Percentiles rank a stretch among this genome's conserved stretches.
Evolutionary conservation across 2,113 vertebrate species (phyloP).

Genomic region (Leptobrachium ailaonicum): DNA sequence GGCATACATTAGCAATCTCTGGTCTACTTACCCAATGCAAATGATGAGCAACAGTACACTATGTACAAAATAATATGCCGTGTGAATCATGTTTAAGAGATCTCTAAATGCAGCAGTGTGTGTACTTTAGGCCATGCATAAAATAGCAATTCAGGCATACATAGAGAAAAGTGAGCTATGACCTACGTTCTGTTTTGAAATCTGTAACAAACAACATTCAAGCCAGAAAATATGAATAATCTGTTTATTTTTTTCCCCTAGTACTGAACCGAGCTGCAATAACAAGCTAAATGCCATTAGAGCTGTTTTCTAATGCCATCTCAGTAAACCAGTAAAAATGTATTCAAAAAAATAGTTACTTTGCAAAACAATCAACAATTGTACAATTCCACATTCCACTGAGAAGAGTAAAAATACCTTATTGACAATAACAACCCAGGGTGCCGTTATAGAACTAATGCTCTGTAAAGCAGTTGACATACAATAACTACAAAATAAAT

Average conservation of each 20-base stretch:
- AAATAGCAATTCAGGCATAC: too few species aligned
- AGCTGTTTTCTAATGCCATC: background rate
- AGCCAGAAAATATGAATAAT: background rate
- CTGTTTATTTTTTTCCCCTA: background rate
- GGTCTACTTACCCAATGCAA: too few species aligned
- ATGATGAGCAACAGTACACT: too few species aligned
- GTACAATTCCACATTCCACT: conserved; percentile 12
- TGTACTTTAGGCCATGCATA: too few species aligned
- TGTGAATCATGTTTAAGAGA: background rate
- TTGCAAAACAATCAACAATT: conserved; percentile 28
- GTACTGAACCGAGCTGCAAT: background rate
- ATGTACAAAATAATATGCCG: too few species aligned
- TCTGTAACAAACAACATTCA: background rate
- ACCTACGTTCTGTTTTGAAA: background rate
- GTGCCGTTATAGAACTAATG: conserved; percentile 41
- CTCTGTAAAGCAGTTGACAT: conserved; percentile 34
- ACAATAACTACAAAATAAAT: conserved; percentile 49
- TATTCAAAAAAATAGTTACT: conserved; percentile 30
- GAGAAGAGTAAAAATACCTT: conserved; percentile 13
- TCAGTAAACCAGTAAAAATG: conserved; percentile 11
- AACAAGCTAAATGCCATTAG: background rate
- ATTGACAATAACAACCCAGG: conserved; percentile 28
- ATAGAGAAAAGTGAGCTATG: too few species aligned
- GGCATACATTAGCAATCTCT: too few species aligned
- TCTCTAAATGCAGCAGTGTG: background rate